Conservation (phyloP, 2,113 vertebrate genomes). For the Muntiacus reevesi region DNA sequence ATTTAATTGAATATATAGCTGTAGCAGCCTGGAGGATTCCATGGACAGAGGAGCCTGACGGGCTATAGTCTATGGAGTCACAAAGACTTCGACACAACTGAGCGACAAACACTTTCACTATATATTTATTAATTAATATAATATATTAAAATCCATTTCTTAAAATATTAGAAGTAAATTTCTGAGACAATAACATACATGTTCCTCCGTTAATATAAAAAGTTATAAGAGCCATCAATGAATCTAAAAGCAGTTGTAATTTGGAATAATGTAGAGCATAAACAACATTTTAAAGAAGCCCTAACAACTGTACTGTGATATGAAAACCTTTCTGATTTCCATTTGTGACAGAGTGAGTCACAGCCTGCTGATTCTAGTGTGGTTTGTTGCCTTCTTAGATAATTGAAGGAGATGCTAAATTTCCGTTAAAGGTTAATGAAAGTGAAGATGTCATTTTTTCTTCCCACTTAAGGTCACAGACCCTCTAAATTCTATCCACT, state of each 20-base stretch:
- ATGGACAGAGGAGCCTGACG: background rate
- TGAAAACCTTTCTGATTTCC: background rate
- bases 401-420: constrained; percentile 23
- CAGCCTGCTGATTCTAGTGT: background rate
- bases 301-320: background rate
- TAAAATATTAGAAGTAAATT: background rate
- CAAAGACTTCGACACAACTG: background rate
- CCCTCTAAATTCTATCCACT: background rate
- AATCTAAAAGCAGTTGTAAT: background rate
- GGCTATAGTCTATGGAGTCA: background rate
- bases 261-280: background rate
- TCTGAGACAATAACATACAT: background rate
- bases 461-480: background rate
- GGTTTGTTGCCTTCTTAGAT: background rate
- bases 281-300: background rate
- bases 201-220: background rate
- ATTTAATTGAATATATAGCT: background rate
- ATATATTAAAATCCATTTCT: background rate
- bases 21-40: background rate
- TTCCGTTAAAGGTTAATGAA: constrained; percentile 20
- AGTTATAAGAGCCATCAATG: background rate
- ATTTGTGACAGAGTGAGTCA: background rate
- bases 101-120: background rate
- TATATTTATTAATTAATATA: background rate
- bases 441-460: background rate